Evolutionary conservation across 92 coral and sea anemone species (phyloP), one percentile per base, ranked within the genome.

Genomic region (Scolanthus callimorphus): DNA sequence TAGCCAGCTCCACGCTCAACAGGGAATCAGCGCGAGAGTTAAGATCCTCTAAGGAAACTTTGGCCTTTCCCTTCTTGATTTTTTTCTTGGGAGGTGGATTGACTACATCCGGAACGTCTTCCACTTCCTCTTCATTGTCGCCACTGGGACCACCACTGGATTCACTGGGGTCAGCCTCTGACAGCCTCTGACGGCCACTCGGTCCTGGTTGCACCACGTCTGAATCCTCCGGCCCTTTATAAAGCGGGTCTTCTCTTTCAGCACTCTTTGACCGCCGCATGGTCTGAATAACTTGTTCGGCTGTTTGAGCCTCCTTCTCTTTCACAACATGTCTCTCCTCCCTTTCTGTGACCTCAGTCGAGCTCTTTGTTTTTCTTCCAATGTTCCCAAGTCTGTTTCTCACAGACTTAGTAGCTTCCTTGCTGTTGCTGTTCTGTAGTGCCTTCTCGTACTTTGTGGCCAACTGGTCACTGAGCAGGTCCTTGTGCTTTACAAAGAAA

Each of bases 401-500:
- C 22, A 62, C 20, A 19, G 69, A 56, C 57, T 62, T 62, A 17
- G 31, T 44, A 45, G 57, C 57, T 4, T 23, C 23, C 34, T 62
- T 62, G 53, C 48, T 46, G 25, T 28, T 22, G 10, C 49, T 64
- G 25, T 49, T 31, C 20, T 30, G 29, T 15, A 28, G 51, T 4
- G 69, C 69, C 2, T 13, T 25, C 17, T 4, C 39, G n/a, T 62
- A 62, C 53, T 62, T 62, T 27, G 24, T 17, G 11, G n/a, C 29
- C 21, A 46, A 2, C 17, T 22, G 37, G 1, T 53, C 34, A 17
- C 8, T 2, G 27, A 53, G 19, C 24, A 66, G 13, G n/a, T 66
- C 73, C 28, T 66, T 66, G 41, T 52, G 52, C 50, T 53, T 13
- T 21, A 54, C 51, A 54, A 66, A 66, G 37, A 51, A 66, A 11